Base-by-base conservation (phyloP, 2,113 vertebrate species). In the Opisthocomus hoazin region DNA sequence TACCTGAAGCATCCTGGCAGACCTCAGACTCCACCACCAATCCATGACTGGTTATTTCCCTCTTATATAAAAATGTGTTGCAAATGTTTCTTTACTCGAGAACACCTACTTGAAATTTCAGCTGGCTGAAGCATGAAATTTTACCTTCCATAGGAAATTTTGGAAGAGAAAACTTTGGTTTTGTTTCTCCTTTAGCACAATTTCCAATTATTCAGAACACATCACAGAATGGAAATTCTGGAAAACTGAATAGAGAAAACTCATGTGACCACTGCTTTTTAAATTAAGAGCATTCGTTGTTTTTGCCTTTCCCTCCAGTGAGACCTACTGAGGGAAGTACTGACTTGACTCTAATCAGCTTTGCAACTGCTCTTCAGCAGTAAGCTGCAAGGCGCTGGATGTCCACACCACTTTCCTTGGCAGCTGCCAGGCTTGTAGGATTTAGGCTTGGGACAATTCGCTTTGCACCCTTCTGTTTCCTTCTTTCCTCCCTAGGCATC, bases 161-260 rank as follows among this genome's bases (percentile, higher is more conserved):
- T 96, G 91, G 54, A 74, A 91, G 20, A 37, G 45, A 37, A 19
- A 50, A 6, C 21, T 64, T 89, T 68, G 53, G 34, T 30, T 89
- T 60, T 91, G 24, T 93, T 85, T 65, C 53, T 65, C 74, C 60
- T 78, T 84, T 81, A 92, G 43, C 30, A 75, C 34, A 64, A 87
- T 79, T 81, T 87, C 57, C 73, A 76, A 17, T 84, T 96, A 82
- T 77, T 65, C 50, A 48, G 81, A 95, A 73, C 45, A 41, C 6
- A 60, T 73, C 82, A 80, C 50, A 88, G 83, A 96, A 82, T 95
- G 75, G 78, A 95, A 96, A 96, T 90, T 85, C 70, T 88, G 74
- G 85, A 94, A 68, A 90, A 65, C n/a, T 56, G 86, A 17, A 20
- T 37, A 22, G 4, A 51, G 32, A 5, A 90, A 91, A 82, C 20